Percentiles rank a stretch among this genome's conserved stretches.
These are phyloP conservation scores for Palythoa heliodiscus DNA, from an alignment of 92 coral and sea anemone species.

Conservation along the genomic window DNA sequence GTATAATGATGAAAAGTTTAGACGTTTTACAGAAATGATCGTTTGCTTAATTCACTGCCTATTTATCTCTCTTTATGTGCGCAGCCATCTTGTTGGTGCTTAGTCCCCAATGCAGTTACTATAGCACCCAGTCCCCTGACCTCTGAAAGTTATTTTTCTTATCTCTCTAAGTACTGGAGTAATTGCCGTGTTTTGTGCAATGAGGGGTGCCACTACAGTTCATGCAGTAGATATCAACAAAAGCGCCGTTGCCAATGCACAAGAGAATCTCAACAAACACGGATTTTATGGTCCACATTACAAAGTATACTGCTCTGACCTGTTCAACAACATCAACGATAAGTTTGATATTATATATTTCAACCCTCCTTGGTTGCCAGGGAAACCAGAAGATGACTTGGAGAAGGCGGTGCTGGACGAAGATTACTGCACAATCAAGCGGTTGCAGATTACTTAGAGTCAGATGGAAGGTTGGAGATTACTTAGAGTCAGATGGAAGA, in stretches of 20 bases:
- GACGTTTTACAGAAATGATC: no score
- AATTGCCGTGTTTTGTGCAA: slow-evolving; percentile 1
- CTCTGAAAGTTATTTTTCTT: neutral
- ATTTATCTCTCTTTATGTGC: no score
- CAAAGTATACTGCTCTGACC: neutral
- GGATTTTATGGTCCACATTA: neutral
- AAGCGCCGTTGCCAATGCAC: slow-evolving; percentile 8
- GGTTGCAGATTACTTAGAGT: neutral
- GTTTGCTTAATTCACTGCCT: no score
- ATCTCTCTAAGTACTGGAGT: slow-evolving; percentile 10
- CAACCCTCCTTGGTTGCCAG: neutral
- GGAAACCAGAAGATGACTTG: neutral
- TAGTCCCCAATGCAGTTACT: no score
- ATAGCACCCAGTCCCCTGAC: no score
- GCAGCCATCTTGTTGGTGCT: no score
- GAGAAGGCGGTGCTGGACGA: neutral
- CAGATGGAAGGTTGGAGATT: neutral
- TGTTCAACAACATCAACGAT: neutral
- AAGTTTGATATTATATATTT: slow-evolving; percentile 30
- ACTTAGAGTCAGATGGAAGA: neutral
- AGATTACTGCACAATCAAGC: neutral
- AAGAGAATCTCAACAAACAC: slow-evolving; percentile 2
- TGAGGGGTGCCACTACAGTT: neutral
- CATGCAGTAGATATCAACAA: slow-evolving; percentile 7
- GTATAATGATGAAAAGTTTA: no score